A percentile compares a stretch with the other conserved stretches of the same genome.
Evolutionary conservation across 2,113 vertebrate genomes (phyloP).

Genomic region (Leiothrix lutea): DNA sequence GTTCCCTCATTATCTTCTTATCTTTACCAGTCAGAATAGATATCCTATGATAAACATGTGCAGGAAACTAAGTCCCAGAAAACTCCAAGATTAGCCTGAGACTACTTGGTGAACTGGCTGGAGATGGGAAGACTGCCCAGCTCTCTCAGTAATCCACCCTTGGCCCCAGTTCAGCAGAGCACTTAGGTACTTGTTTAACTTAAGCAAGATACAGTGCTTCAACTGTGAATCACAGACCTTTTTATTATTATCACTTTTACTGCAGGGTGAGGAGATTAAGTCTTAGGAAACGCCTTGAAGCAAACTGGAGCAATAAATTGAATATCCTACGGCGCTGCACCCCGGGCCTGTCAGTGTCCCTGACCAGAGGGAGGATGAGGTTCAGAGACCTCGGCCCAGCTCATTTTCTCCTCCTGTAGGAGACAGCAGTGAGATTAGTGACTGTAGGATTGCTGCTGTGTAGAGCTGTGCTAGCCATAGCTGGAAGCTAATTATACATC

Average conservation of each 20-base stretch:
- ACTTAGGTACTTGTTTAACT: conserved; percentile 53
- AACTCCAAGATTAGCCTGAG: background rate
- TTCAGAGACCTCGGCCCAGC: background rate
- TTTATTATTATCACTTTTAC: conserved; percentile 32
- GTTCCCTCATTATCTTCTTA: background rate
- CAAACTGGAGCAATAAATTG: conserved; percentile 11
- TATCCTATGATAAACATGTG: background rate
- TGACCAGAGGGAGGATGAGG: background rate
- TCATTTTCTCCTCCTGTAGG: conserved; percentile 15
- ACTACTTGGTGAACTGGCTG: conserved; percentile 38
- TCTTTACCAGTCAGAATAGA: conserved; percentile 11
- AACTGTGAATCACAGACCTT: conserved; percentile 9
- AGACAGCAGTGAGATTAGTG: conserved; percentile 8
- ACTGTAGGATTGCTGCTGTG: background rate
- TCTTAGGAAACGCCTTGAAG: background rate
- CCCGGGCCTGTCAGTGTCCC: background rate
- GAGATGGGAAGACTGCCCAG: conserved; percentile 43
- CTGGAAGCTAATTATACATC: conserved; percentile 49
- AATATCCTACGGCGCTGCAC: background rate
- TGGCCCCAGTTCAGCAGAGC: conserved; percentile 47
- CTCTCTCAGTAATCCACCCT: conserved; percentile 22
- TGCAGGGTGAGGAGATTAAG: background rate
- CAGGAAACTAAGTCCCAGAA: conserved; percentile 28
- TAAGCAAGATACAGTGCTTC: conserved; percentile 17
- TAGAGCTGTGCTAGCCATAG: background rate